Conservation (phyloP, 2,888 invertebrate species). For the Trachelus stipa region DNA sequence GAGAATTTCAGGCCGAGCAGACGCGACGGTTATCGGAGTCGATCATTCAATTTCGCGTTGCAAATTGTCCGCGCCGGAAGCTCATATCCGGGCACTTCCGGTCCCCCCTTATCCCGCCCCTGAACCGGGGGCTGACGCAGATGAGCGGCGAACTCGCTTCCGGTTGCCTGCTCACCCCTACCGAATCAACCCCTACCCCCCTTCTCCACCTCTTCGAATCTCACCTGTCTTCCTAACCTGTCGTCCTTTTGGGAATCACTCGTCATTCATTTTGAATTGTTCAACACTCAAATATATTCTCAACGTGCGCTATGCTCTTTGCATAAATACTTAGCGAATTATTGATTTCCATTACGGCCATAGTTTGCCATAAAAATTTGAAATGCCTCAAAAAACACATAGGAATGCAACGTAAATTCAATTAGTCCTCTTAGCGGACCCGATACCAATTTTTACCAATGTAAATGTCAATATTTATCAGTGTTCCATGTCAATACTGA, state of each 20-base stretch:
- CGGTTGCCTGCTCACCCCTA: constrained; percentile 38
- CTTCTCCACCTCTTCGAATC: background rate
- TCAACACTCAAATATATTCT: background rate
- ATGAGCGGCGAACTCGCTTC: constrained; percentile 61
- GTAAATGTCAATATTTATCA: constrained; percentile 41
- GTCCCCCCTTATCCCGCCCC: constrained; percentile 50
- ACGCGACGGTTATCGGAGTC: constrained; percentile 62
- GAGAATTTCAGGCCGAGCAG: constrained; percentile 34
- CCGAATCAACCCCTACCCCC: background rate
- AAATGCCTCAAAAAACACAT: background rate
- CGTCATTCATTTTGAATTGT: background rate
- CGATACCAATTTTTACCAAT: constrained; percentile 46
- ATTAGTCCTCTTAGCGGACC: constrained; percentile 47
- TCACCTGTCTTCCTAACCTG: constrained; percentile 7
- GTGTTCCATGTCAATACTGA: constrained; percentile 34
- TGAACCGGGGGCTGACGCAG: constrained; percentile 42
- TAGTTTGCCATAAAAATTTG: background rate
- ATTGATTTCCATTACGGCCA: background rate
- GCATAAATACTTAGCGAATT: background rate
- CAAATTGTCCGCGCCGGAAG: constrained; percentile 89
- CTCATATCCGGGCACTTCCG: constrained; percentile 80
- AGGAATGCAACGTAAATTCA: constrained; percentile 17
- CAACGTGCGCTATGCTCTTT: background rate
- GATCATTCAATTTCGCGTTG: constrained; percentile 74
- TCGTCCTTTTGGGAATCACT: background rate